Evolutionary conservation across 2,113 vertebrate species (phyloP).

Genomic region (Oncorhynchus clarkii): DNA sequence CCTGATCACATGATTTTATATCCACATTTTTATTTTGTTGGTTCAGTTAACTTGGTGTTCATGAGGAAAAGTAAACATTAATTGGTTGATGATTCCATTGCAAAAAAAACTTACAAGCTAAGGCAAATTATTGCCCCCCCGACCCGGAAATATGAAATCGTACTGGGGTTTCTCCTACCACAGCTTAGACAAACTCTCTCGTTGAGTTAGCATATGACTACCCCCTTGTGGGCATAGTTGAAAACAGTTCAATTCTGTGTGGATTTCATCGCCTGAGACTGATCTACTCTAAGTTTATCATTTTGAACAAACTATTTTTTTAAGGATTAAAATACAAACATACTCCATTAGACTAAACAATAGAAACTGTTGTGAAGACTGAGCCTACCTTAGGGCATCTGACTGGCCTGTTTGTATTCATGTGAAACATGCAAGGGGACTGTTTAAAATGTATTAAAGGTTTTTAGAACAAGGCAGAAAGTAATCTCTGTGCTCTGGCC

Average conservation of each 20-base stretch:
- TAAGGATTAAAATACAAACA: too few species aligned
- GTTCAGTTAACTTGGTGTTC: slow-evolving; percentile 7
- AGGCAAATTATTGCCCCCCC: neutral
- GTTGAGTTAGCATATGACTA: neutral
- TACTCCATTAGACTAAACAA: too few species aligned
- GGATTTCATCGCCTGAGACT: neutral
- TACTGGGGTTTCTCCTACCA: neutral
- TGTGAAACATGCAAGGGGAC: neutral
- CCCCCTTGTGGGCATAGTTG: slow-evolving; percentile 44
- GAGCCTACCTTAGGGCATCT: neutral
- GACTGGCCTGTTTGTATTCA: neutral
- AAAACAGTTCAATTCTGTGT: neutral
- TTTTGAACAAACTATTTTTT: too few species aligned
- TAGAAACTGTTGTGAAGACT: neutral
- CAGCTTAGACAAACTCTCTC: neutral
- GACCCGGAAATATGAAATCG: neutral
- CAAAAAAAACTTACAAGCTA: slow-evolving; percentile 2
- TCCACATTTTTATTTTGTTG: neutral
- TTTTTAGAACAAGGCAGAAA: neutral
- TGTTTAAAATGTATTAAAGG: slow-evolving; percentile 9
- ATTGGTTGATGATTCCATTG: neutral
- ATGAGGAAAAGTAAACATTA: neutral
- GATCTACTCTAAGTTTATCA: neutral
- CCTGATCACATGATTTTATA: neutral
- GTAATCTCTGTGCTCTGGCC: neutral